A percentile compares a stretch with the other conserved stretches of the same genome.
Evolutionary conservation across 2,888 invertebrate genomes (phyloP).

Genomic region (Tinea pellionella): DNA sequence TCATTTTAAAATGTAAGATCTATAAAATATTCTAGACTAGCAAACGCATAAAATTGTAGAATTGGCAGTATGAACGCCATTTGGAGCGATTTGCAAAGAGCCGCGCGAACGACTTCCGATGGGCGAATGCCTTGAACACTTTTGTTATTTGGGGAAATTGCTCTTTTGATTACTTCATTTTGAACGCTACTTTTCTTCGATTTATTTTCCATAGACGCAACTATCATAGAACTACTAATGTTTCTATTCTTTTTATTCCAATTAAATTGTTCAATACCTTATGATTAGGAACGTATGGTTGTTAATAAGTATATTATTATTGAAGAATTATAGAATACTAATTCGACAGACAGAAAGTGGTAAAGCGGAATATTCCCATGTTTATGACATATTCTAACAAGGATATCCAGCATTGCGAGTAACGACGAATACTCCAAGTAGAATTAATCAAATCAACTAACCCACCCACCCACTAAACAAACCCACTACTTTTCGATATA

Average conservation of each 20-base stretch:
- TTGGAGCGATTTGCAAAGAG: conserved; percentile 39
- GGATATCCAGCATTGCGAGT: conserved; percentile 27
- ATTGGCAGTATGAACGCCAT: conserved; percentile 36
- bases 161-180: conserved; percentile 42
- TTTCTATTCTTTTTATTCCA: not conserved
- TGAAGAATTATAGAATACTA: not conserved
- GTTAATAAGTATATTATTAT: not conserved
- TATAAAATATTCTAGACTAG: not conserved
- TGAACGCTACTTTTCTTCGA: conserved; percentile 20
- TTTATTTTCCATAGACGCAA: not conserved
- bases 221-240: not conserved
- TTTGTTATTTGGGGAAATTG: conserved; percentile 33
- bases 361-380: conserved; percentile 48
- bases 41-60: conserved; percentile 20
- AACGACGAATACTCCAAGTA: conserved; percentile 45
- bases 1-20: not conserved
- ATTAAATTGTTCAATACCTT: not conserved
- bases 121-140: conserved; percentile 34
- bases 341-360: not conserved
- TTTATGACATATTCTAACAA: conserved; percentile 57
- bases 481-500: conserved; percentile 69
- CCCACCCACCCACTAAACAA: too few relatives aligned
- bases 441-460: conserved; percentile 70
- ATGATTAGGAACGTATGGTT: not conserved
- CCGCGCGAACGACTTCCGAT: conserved; percentile 43